Evolutionary conservation across 2,797 vertebrate species (phyloP), one percentile per base, ranked within the genome.

Genomic region (Threskiornis aethiopicus): DNA sequence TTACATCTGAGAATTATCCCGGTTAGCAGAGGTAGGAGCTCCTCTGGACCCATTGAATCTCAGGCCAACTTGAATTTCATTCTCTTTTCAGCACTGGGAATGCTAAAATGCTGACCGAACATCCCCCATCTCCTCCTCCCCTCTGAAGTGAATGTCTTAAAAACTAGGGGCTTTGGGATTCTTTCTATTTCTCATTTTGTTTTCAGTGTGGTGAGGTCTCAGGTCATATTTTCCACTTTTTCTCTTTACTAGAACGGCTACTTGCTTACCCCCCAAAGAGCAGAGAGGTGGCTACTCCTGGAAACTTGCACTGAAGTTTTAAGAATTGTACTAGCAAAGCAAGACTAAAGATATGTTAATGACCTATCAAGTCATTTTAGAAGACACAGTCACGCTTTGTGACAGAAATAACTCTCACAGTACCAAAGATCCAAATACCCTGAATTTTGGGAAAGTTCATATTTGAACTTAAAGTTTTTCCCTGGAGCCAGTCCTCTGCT

Each of bases 341-440:
- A 88, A 85, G 15, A 83, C 33, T 83, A 64, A 80, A 86, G 49
- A 92, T 67, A 69, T 77, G 69, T 55, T 94, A 95, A 96, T 66
- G 42, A 89, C 51, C 84, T 73, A 93, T 66, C 69, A 92, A 84
- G 69, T 89, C 55, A 61, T 59, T 89, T 92, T 26, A 57, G 84
- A 84, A 88, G 84, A 65, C 16, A 87, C 33, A 79, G 84, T 94
- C 87, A 89, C 59, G 31, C 73, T 81, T 87, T 93, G 37, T 5
- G 7, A 89, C 81, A 77, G 92, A 94, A 95, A 89, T 94, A 96
- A 72, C 77, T 82, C 51, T 47, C 77, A 42, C 41, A 39, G 42
- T 69, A 72, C 49, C 80, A 67, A 70, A 82, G 54, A 88, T 82
- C 67, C 72, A 89, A 95, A 84, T 25, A 86, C 16, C 10, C 29